Base-by-base conservation (phyloP, 2,888 invertebrate species). In the Augiades crinisus region DNA sequence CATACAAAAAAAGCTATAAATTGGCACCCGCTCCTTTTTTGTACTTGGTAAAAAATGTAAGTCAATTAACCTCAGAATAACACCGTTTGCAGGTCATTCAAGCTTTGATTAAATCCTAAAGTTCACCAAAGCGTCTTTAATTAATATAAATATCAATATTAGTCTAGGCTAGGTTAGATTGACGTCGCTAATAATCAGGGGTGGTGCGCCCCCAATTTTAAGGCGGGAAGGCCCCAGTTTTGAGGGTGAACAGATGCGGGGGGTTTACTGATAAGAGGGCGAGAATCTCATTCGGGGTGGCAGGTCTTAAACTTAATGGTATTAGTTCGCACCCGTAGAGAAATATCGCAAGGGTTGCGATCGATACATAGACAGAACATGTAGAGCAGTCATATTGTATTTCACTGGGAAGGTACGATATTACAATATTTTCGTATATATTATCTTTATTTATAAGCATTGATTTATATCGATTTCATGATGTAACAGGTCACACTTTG, bases 261-360 rank as follows among this genome's bases (percentile, higher is more conserved):
- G 68, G 68, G 64, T 62, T 63, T 64, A 59, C 67, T 64, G 66
- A 68, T 68, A 72, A 67, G 64, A 63, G 67, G 65, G 64, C 54
- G 56, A 49, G 41, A 49, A 41, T 49, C 49, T 49, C 49, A 41
- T 49, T 49, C 49, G 49, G 49, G 49, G 49, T 49, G 49, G 49
- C 49, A 50, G 50, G 50, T 50, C 50, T 50, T 50, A 50, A 50
- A 50, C 50, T 50, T 50, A 50, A 50, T 50, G 50, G 50, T 50
- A 50, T 50, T 50, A 50, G 50, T 50, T 50, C 36, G 50, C 43
- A 50, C 50, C 43, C 50, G 50, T 43, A 43, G 50, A 43, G 50
- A 50, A 50, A 50, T 50, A 50, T 50, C 41, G 43, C 50, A 43
- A 44, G 59, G 60, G 58, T 58, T 57, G 58, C 60, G 64, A 63